Conservation (phyloP, 2,113 vertebrate genomes). For the Sardina pilchardus region DNA sequence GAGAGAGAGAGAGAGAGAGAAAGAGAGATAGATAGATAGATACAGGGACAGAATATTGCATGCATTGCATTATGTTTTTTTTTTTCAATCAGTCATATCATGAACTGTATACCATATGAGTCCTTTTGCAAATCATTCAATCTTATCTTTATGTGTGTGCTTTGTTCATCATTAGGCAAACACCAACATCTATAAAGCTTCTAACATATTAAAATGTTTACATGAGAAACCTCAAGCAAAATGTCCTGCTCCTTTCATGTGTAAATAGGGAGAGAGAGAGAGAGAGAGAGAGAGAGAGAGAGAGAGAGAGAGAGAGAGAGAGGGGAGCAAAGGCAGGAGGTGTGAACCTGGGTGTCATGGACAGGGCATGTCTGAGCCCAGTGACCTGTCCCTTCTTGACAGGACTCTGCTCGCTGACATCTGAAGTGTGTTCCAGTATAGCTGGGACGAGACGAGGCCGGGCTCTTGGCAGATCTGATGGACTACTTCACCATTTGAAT, state of each 20-base stretch:
- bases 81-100: background rate
- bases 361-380: background rate
- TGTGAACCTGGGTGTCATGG: background rate
- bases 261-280: background rate
- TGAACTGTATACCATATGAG: background rate
- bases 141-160: background rate
- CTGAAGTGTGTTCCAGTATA: slow-evolving; percentile 40
- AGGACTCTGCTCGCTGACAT: slow-evolving; percentile 20
- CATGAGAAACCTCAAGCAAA: background rate
- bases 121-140: background rate
- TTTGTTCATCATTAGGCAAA: background rate
- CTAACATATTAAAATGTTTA: background rate
- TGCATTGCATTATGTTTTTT: background rate
- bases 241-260: background rate
- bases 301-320: background rate
- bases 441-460: background rate
- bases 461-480: slow-evolving; percentile 6
- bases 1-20: too few relatives aligned
- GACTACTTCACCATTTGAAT: background rate
- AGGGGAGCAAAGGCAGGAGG: background rate
- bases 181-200: background rate
- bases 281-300: background rate
- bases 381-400: background rate
- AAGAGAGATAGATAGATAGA: too few relatives aligned
- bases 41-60: too few relatives aligned